phyloP scores from a whole-genome alignment of 53 echinoderm and acorn worm species.

The Luidia sarsii region DNA sequence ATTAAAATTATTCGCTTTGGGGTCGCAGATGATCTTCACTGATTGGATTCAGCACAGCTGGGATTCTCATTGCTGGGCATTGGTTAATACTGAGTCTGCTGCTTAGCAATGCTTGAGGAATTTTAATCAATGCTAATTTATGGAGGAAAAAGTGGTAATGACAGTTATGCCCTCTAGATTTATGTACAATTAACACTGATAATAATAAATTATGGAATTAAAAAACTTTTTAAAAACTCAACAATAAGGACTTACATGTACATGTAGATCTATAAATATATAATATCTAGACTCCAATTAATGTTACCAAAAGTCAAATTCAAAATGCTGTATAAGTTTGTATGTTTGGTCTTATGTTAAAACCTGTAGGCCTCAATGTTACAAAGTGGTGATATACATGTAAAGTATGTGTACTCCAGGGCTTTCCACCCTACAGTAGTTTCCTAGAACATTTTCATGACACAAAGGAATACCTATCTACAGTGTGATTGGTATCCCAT shows the following conservation, averaged over 20 bases:
- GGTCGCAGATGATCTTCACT: slow-evolving; percentile 8
- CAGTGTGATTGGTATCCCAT: no score
- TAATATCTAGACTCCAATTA: background rate
- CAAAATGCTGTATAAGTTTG: no score
- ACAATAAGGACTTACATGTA: background rate
- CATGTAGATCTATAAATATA: background rate
- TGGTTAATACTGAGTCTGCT: background rate
- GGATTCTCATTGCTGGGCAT: background rate
- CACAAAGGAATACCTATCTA: no score
- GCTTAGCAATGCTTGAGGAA: slow-evolving; percentile 14
- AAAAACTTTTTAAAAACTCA: background rate
- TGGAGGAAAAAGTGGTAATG: no score
- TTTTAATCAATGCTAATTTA: background rate
- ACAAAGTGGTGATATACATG: no score
- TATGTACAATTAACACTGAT: background rate
- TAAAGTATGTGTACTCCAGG: no score
- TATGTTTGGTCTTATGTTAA: no score
- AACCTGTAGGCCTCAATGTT: no score
- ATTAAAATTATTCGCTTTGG: background rate
- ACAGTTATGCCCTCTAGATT: no score
- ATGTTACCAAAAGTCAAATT: no score
- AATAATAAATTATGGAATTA: background rate
- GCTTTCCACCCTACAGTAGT: no score
- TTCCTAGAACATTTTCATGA: no score
- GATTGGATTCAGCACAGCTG: slow-evolving; percentile 16